Conservation (phyloP, 2,888 invertebrate genomes). For the Aleiodes alternator region DNA sequence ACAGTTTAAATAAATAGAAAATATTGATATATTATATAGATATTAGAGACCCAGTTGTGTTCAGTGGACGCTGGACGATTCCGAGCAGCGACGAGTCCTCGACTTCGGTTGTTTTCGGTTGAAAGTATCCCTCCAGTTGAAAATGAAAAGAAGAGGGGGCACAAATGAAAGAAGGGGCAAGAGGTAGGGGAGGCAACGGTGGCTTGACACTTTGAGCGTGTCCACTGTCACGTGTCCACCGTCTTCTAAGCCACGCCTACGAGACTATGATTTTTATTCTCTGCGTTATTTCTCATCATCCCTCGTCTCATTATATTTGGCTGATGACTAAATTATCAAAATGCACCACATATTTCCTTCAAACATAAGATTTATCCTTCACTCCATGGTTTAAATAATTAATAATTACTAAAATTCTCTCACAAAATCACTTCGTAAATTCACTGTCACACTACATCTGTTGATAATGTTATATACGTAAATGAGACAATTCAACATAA, state of each 20-base stretch:
- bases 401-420: neutral
- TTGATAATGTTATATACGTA: neutral
- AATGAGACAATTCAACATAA: neutral
- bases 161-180: slow-evolving; percentile 32
- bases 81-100: slow-evolving; percentile 45
- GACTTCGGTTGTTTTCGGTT: slow-evolving; percentile 51
- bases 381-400: neutral
- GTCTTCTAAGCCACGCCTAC: slow-evolving; percentile 73
- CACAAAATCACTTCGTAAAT: slow-evolving; percentile 11
- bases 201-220: slow-evolving; percentile 74
- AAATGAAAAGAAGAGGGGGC: slow-evolving; percentile 36
- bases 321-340: neutral
- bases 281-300: neutral
- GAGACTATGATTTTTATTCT: slow-evolving; percentile 60
- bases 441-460: neutral
- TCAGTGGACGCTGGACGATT: slow-evolving; percentile 33
- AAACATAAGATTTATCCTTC: neutral
- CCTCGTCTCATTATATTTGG: neutral
- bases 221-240: slow-evolving; percentile 72
- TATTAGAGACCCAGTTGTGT: slow-evolving; percentile 1
- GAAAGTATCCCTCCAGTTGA: slow-evolving; percentile 10
- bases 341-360: neutral
- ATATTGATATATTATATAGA: no score
- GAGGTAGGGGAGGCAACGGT: slow-evolving; percentile 67
- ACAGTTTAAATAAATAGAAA: no score